Base-by-base conservation (phyloP, 2,113 vertebrate species). In the Entosphenus tridentatus region DNA sequence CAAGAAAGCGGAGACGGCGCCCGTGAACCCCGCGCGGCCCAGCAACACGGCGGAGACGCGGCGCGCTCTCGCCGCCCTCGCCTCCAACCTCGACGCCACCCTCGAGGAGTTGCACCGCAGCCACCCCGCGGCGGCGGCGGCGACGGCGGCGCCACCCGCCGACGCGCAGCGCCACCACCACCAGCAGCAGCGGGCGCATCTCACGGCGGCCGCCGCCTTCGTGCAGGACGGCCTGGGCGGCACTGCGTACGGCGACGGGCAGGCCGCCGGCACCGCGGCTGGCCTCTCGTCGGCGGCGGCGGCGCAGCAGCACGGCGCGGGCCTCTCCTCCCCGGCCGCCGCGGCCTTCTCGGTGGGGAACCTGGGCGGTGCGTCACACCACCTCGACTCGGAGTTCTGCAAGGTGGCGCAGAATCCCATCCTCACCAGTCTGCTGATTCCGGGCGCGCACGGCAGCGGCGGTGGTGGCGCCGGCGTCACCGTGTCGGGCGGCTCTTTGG, bases 401-500 rank as follows among this genome's bases (percentile, higher is more conserved):
- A 98, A 98, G 82, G 93, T 98, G 69, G 86, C 87, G 72, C 93
- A 98, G 81, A 98, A 98, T 81, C 92, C 93, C 69, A 97, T 98
- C 75, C 82, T 98, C 77, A 98, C 91, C 59, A 96, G 92, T 78
- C 82, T 98, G 71, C 81, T 98, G 72, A 65, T 65, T 65, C 62
- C 62, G n/a, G 62, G 62, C 21, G 9, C 62, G 21, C 21, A n/a
- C 10, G 62, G 62, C n/a, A 65, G 62, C 21, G 8, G n/a, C 10
- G 62, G 62, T n/a, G 62, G n/a, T n/a, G 21, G 62, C 21, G 62
- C 62, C 8, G 62, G 62, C n/a, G 62, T 21, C 10, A 16, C 62
- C n/a, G 88, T 96, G 81, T 96, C 95, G 78, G 89, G 88, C 70
- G 92, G 89, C 75, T 95, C 82, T 75, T 86, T 93, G 70, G 88